These are phyloP conservation scores for Takifugu rubripes DNA, from an alignment of 2,797 vertebrate genomes.

Conservation along the genomic window DNA sequence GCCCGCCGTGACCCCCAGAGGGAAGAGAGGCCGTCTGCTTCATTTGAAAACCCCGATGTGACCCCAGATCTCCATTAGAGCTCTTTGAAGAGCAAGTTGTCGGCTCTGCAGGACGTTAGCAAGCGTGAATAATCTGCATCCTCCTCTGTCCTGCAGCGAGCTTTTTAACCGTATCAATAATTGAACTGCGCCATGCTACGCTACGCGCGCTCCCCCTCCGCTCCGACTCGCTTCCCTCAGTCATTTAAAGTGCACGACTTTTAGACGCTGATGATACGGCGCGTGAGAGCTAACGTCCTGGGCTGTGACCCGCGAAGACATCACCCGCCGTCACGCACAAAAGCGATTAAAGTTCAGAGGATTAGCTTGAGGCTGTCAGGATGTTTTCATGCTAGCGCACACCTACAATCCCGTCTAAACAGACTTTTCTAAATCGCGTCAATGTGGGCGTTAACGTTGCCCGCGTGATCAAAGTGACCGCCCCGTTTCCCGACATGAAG, in stretches of 20 bases:
- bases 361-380: slow-evolving; percentile 12
- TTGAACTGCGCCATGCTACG: slow-evolving; percentile 47
- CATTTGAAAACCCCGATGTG: slow-evolving; percentile 55
- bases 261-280: slow-evolving; percentile 34
- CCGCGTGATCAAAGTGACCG: slow-evolving; percentile 35
- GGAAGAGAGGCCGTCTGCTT: slow-evolving; percentile 40
- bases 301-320: slow-evolving; percentile 31
- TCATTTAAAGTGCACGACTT: slow-evolving; percentile 31
- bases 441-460: not conserved
- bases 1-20: slow-evolving; percentile 43
- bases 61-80: slow-evolving; percentile 66
- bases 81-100: slow-evolving; percentile 54
- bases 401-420: not conserved
- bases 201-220: slow-evolving; percentile 37
- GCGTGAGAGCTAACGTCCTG: slow-evolving; percentile 17
- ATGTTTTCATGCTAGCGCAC: slow-evolving; percentile 5
- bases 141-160: slow-evolving; percentile 42
- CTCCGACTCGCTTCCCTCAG: slow-evolving; percentile 31
- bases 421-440: too few species aligned
- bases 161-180: slow-evolving; percentile 69
- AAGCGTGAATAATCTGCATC: slow-evolving; percentile 64
- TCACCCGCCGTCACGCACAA: slow-evolving; percentile 20
- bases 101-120: slow-evolving; percentile 58
- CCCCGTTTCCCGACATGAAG: slow-evolving; percentile 49
- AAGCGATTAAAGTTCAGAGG: slow-evolving; percentile 32